Evolutionary conservation across 2,888 invertebrate species (phyloP).

Genomic region (Eucera pruinosa): DNA sequence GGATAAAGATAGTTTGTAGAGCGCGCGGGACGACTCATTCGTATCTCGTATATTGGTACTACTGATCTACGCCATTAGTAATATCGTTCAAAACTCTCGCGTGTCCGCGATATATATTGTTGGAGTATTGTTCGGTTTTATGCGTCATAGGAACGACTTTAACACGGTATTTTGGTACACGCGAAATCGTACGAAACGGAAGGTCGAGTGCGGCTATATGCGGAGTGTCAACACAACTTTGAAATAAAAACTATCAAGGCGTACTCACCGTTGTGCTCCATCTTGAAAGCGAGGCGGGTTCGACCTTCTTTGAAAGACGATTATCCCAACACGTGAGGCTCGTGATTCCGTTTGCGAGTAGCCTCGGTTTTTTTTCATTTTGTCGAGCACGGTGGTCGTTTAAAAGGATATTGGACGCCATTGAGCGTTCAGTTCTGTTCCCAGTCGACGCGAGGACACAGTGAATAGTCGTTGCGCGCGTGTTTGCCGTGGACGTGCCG

Average conservation of each 20-base stretch:
- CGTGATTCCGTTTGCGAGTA: slow-evolving; percentile 13
- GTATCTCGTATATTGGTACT: not conserved
- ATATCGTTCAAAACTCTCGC: not conserved
- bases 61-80: not conserved
- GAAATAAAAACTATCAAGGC: slow-evolving; percentile 22
- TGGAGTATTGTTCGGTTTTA: no score
- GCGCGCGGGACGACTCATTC: not conserved
- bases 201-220: not conserved
- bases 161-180: no score
- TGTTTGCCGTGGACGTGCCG: slow-evolving; percentile 36
- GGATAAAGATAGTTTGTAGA: not conserved
- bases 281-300: slow-evolving; percentile 10
- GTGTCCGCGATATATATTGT: no score
- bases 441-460: slow-evolving; percentile 38
- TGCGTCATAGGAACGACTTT: no score
- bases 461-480: slow-evolving; percentile 43
- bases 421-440: slow-evolving; percentile 48
- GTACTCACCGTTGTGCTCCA: not conserved
- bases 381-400: slow-evolving; percentile 17
- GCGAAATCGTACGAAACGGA: not conserved
- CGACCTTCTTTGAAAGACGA: slow-evolving; percentile 28
- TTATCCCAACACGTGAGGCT: slow-evolving; percentile 32
- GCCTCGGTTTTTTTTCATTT: not conserved
- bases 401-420: slow-evolving; percentile 47
- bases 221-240: slow-evolving; percentile 4